Percentiles rank a stretch among this genome's conserved stretches.
These are phyloP conservation scores for Epirrhoe tristata DNA, from an alignment of 2,888 invertebrate species.

Conservation along the genomic window DNA sequence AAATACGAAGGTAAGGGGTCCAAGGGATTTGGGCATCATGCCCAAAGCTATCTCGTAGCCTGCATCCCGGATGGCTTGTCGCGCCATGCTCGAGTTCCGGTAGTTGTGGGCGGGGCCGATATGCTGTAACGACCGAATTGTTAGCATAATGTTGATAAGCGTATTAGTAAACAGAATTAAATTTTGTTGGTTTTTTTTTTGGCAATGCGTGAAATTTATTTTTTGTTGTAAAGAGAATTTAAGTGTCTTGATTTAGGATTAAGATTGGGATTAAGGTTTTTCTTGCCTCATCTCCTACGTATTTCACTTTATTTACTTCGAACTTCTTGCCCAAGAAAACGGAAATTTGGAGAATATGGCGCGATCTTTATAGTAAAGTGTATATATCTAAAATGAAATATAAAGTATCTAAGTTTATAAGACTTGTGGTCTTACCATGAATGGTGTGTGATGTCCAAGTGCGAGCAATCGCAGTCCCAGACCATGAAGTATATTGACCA, in stretches of 20 bases:
- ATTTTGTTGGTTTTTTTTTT: neutral
- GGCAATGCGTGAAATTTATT: too few relatives aligned
- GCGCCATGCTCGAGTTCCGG: constrained; percentile 98
- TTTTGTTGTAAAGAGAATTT: too few relatives aligned
- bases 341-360: too few relatives aligned
- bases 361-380: too few relatives aligned
- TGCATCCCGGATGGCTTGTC: constrained; percentile 98
- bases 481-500: constrained; percentile 99
- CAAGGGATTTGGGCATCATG: constrained; percentile 98
- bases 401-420: too few relatives aligned
- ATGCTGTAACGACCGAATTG: constrained; percentile 84
- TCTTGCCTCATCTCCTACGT: too few relatives aligned
- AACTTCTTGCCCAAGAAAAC: too few relatives aligned
- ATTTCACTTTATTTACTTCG: too few relatives aligned
- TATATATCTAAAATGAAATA: too few relatives aligned
- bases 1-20: constrained; percentile 98
- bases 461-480: constrained; percentile 96
- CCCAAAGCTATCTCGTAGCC: constrained; percentile 98
- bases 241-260: too few relatives aligned
- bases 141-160: neutral
- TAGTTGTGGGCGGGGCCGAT: constrained; percentile 99
- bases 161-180: neutral
- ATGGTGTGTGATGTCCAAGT: constrained; percentile 99
- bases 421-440: constrained; percentile 89
- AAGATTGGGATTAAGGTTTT: too few relatives aligned